phyloP scores from a whole-genome alignment of 1,140 invertebrate species.

The Augochlora pura region DNA sequence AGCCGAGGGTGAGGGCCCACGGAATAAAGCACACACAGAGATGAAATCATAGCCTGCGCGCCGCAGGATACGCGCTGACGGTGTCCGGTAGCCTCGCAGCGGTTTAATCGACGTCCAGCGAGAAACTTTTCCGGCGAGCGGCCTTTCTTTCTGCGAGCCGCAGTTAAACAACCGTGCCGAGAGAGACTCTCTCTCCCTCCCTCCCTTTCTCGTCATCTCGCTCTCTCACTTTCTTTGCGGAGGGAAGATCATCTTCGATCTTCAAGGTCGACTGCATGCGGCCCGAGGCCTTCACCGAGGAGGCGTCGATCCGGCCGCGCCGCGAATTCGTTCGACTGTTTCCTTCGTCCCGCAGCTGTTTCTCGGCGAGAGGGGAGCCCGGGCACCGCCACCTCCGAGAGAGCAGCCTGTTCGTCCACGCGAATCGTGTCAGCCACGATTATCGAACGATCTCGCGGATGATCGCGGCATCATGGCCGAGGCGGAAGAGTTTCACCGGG shows the following conservation, averaged over 20 bases:
- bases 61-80: slow-evolving; percentile 57
- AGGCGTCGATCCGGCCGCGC: slow-evolving; percentile 52
- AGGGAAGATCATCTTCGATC: slow-evolving; percentile 62
- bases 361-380: slow-evolving; percentile 1
- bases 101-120: slow-evolving; percentile 61
- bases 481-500: too few species aligned
- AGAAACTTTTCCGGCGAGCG: slow-evolving; percentile 49
- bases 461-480: too few species aligned
- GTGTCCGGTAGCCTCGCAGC: slow-evolving; percentile 64
- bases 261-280: slow-evolving; percentile 62
- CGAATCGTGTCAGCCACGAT: background rate
- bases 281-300: slow-evolving; percentile 59
- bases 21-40: slow-evolving; percentile 55
- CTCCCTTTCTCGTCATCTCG: too few species aligned
- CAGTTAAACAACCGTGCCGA: slow-evolving; percentile 50
- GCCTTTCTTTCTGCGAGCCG: slow-evolving; percentile 12
- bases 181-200: background rate
- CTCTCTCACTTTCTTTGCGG: background rate
- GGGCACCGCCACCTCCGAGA: background rate
- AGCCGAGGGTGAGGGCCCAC: slow-evolving; percentile 28
- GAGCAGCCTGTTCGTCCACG: background rate
- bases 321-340: slow-evolving; percentile 66
- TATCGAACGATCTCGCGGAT: background rate
- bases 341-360: slow-evolving; percentile 60
- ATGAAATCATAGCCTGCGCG: slow-evolving; percentile 61